Percentiles rank a stretch among this genome's conserved stretches.
phyloP scores from a whole-genome alignment of 2,888 invertebrate genomes.

The Archips crataeganus region DNA sequence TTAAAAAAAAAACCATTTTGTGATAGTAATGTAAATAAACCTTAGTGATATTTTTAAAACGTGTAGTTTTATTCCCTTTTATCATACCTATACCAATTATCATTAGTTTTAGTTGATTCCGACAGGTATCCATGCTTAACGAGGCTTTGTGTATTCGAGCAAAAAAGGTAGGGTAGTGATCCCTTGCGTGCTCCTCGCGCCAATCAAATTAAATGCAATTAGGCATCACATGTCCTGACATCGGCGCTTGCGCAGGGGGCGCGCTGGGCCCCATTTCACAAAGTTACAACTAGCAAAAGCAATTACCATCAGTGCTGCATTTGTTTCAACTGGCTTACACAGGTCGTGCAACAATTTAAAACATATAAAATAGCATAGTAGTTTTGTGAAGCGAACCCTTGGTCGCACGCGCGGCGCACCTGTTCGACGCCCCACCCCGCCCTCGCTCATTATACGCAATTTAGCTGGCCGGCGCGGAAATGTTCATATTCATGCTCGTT shows the following conservation, averaged over 20 bases:
- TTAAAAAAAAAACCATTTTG: slow-evolving; percentile 61
- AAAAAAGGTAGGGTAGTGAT: slow-evolving; percentile 50
- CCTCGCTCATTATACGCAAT: slow-evolving; percentile 78
- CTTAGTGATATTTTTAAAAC: slow-evolving; percentile 48
- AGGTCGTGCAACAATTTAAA: neutral
- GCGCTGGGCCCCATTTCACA: slow-evolving; percentile 30
- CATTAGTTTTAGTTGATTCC: slow-evolving; percentile 32
- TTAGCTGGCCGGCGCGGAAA: slow-evolving; percentile 71
- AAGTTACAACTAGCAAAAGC: slow-evolving; percentile 4
- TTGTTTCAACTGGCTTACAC: neutral
- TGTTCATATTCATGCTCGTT: slow-evolving; percentile 74
- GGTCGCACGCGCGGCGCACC: slow-evolving; percentile 73
- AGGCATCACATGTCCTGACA: slow-evolving; percentile 55
- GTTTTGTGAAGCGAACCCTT: slow-evolving; percentile 23
- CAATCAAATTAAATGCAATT: slow-evolving; percentile 70
- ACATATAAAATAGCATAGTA: neutral
- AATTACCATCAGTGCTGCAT: neutral
- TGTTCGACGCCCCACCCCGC: slow-evolving; percentile 69
- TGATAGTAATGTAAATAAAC: slow-evolving; percentile 81
- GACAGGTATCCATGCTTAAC: slow-evolving; percentile 41
- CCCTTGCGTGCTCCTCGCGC: slow-evolving; percentile 55
- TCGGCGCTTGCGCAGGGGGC: slow-evolving; percentile 41
- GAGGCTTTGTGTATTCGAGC: slow-evolving; percentile 52
- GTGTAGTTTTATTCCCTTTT: neutral
- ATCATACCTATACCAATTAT: slow-evolving; percentile 10